Conservation (phyloP, 2,113 vertebrate species). For the Zapornia atra region DNA sequence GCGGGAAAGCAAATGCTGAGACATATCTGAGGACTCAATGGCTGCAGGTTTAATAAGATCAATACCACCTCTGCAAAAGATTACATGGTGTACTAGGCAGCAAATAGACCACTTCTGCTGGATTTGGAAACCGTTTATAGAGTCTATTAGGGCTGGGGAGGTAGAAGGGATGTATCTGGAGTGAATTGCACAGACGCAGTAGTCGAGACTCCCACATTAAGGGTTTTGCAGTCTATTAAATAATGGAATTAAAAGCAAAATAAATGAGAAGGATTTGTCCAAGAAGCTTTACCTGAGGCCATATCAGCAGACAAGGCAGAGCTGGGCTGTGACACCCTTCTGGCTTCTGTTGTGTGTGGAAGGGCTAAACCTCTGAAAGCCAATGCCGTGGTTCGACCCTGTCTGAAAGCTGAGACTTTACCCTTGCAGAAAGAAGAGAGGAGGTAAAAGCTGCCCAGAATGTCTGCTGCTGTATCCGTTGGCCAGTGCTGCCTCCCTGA, state of each 20-base stretch:
- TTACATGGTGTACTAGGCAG: constrained; percentile 81
- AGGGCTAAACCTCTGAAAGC: neutral
- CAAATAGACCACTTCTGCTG: constrained; percentile 81
- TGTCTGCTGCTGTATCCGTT: neutral
- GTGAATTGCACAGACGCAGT: neutral
- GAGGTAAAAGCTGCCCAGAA: neutral
- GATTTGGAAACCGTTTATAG: constrained; percentile 77
- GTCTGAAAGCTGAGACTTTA: neutral
- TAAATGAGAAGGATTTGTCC: neutral
- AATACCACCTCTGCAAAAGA: constrained; percentile 78
- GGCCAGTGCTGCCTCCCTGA: neutral
- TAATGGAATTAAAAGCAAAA: constrained; percentile 36
- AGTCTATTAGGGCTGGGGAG: constrained; percentile 70
- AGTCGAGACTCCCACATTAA: neutral
- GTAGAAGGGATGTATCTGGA: constrained; percentile 31
- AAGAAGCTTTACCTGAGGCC: neutral
- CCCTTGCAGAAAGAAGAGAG: neutral
- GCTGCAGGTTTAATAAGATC: constrained; percentile 77
- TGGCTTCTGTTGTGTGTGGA: neutral
- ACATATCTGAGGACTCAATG: constrained; percentile 45
- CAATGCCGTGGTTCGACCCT: neutral
- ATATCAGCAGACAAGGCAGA: neutral
- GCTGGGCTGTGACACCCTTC: neutral
- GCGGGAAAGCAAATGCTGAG: constrained; percentile 33
- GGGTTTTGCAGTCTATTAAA: constrained; percentile 31